Conservation (phyloP, 2,797 vertebrate genomes). For the Cossypha caffra region DNA sequence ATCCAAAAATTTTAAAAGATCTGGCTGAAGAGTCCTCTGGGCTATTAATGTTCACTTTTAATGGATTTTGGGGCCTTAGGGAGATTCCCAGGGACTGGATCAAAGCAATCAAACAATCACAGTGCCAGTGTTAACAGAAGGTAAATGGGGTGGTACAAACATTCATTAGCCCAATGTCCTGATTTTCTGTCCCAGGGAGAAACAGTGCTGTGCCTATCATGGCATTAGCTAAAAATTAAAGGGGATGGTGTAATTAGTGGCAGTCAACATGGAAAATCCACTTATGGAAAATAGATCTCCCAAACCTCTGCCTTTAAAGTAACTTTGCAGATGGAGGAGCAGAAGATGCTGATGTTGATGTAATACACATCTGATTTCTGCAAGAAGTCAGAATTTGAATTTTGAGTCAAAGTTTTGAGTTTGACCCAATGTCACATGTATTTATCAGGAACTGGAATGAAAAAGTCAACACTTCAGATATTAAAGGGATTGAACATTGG, state of each 20-base stretch:
- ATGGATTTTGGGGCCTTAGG: not conserved
- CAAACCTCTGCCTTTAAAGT: conserved; percentile 14
- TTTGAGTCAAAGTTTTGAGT: not conserved
- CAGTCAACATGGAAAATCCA: conserved; percentile 31
- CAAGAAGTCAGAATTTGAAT: not conserved
- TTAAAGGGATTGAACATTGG: not conserved
- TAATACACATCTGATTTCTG: conserved; percentile 17
- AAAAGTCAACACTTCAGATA: not conserved
- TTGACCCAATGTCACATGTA: not conserved
- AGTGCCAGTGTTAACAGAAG: not conserved
- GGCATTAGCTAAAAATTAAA: not conserved
- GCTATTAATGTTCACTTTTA: not conserved
- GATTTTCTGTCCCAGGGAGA: not conserved
- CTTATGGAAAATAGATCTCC: conserved; percentile 7
- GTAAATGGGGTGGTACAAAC: not conserved
- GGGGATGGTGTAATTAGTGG: conserved; percentile 1
- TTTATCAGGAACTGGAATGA: not conserved
- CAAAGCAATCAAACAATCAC: not conserved
- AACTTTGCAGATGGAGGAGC: conserved; percentile 19
- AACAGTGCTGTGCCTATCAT: not conserved
- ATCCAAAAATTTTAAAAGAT: conserved; percentile 46
- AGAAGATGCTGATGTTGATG: conserved; percentile 8
- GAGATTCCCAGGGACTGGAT: not conserved
- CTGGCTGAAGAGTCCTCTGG: conserved; percentile 19
- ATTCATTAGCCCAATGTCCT: not conserved